phyloP scores from a whole-genome alignment of 2,113 vertebrate species.

The Ciconia stormi region DNA sequence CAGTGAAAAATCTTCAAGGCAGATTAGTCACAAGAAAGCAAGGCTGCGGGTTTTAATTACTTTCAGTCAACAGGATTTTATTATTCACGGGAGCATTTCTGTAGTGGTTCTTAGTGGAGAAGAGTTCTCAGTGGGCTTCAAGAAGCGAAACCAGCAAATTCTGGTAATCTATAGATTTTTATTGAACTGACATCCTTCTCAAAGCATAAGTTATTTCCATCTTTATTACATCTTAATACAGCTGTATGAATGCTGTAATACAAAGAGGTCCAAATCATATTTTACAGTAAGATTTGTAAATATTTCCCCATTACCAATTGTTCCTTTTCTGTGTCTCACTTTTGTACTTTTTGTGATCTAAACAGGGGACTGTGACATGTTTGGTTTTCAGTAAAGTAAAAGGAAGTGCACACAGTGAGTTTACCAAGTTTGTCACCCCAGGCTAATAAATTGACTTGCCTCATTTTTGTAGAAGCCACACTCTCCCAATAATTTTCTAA shows the following conservation, averaged over 20 bases:
- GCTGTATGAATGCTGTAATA: neutral
- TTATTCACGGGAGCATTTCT: neutral
- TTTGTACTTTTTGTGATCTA: slow-evolving; percentile 33
- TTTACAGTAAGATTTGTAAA: slow-evolving; percentile 60
- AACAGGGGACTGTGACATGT: slow-evolving; percentile 16
- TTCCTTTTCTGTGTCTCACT: slow-evolving; percentile 52
- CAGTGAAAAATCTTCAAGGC: neutral
- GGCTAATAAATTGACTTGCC: neutral
- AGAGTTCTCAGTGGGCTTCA: neutral
- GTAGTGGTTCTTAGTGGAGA: neutral
- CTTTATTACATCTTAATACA: neutral
- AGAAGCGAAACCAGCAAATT: slow-evolving; percentile 12
- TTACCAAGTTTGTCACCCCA: neutral
- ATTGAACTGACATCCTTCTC: neutral
- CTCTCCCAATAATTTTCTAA: neutral
- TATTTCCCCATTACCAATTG: slow-evolving; percentile 26
- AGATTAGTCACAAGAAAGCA: neutral
- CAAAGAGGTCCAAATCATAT: neutral
- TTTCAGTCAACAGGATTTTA: neutral
- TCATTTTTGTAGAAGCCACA: neutral
- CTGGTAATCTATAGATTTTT: neutral
- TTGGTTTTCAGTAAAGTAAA: slow-evolving; percentile 60
- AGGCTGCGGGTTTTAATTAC: neutral
- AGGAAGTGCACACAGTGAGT: slow-evolving; percentile 45
- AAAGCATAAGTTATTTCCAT: neutral